Percentiles rank a stretch among this genome's conserved stretches.
These are phyloP conservation scores for Philotrypesis tridentata DNA, from an alignment of 1,140 invertebrate species.

Conservation along the genomic window DNA sequence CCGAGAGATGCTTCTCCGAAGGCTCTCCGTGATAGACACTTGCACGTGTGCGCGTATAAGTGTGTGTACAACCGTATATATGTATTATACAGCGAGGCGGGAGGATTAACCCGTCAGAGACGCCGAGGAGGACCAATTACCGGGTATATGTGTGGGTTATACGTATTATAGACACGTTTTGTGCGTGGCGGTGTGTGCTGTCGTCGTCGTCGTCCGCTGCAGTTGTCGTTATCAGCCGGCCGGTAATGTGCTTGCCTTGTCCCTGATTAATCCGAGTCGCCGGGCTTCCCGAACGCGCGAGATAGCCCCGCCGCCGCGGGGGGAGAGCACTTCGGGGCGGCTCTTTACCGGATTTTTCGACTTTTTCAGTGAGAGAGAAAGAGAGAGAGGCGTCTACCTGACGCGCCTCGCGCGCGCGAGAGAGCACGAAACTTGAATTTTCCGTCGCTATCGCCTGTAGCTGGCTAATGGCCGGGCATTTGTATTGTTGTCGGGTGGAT, in stretches of 20 bases:
- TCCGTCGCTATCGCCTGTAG: neutral
- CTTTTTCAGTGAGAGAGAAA: constrained; percentile 9
- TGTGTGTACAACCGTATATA: too few relatives aligned
- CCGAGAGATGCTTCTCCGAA: constrained; percentile 67
- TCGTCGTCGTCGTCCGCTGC: too few relatives aligned
- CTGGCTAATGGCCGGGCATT: neutral
- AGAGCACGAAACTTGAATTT: neutral
- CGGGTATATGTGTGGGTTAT: neutral
- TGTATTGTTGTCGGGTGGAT: too few relatives aligned
- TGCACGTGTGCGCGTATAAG: too few relatives aligned
- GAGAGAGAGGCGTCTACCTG: constrained; percentile 7
- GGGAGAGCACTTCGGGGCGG: neutral
- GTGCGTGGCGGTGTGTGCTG: neutral
- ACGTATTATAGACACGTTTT: too few relatives aligned
- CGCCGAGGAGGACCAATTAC: constrained; percentile 64
- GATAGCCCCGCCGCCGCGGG: too few relatives aligned
- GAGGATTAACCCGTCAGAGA: constrained; percentile 72
- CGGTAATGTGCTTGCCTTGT: constrained; percentile 72
- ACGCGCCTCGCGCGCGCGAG: neutral
- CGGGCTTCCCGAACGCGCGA: neutral
- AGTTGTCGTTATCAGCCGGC: constrained; percentile 50
- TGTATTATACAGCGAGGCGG: too few relatives aligned
- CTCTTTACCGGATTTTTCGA: constrained; percentile 28
- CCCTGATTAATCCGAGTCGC: constrained; percentile 69
- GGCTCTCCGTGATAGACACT: too few relatives aligned